Evolutionary conservation across 2,888 invertebrate genomes (phyloP).

Genomic region (Acrobasis suavella): DNA sequence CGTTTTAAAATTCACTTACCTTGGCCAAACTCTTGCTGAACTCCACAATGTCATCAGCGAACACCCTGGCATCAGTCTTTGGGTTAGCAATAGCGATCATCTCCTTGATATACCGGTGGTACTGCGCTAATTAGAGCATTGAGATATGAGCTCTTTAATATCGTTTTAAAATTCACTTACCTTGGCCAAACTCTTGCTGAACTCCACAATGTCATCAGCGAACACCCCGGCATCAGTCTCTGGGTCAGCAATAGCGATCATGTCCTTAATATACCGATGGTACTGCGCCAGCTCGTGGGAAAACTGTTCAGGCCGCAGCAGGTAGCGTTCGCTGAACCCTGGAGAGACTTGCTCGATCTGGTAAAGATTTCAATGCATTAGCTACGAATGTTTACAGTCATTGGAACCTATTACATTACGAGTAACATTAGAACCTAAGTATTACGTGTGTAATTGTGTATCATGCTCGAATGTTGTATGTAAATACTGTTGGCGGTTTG

Average conservation of each 20-base stretch:
- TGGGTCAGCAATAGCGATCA: constrained; percentile 78
- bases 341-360: constrained; percentile 86
- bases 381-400: no score
- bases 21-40: constrained; percentile 84
- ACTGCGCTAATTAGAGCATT: constrained; percentile 53
- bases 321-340: constrained; percentile 85
- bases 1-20: no score
- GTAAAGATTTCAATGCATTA: constrained; percentile 24
- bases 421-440: no score
- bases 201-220: constrained; percentile 83
- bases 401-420: no score
- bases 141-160: background rate
- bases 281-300: constrained; percentile 83
- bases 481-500: no score
- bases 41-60: constrained; percentile 83
- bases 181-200: constrained; percentile 84
- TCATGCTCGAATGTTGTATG: no score
- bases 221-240: constrained; percentile 70
- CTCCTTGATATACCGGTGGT: constrained; percentile 82
- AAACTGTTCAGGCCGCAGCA: constrained; percentile 83
- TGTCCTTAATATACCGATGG: constrained; percentile 82
- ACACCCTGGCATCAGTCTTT: constrained; percentile 63
- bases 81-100: constrained; percentile 80
- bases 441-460: no score
- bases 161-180: constrained; percentile 51